Base-by-base conservation (phyloP, 2,888 invertebrate species). In the Clepsis dumicolana region DNA sequence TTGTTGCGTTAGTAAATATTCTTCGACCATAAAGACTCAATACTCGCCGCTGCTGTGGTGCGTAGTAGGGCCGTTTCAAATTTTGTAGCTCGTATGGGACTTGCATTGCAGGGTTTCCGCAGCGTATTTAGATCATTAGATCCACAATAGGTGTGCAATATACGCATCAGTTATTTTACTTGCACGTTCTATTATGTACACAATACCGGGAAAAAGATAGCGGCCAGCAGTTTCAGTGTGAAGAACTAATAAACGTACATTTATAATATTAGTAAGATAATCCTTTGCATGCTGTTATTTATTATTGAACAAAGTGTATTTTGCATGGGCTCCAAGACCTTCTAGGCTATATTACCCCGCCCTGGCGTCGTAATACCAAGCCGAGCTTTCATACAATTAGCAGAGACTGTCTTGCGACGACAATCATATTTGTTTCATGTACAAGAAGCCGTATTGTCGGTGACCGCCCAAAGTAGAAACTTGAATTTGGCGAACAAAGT, bases 401-500 rank as follows among this genome's bases (percentile, higher is more conserved):
- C 44, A 8, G 24, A 21, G 14, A 44, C 18, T 21, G 65, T 53
- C 18, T 60, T 8, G 21, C 1, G 60, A 32, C 48, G 62, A n/a
- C 10, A 52, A 65, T 65, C 50, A 24, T 50, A 61, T 66, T 60
- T 61, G 29, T 66, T 65, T 59, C 52, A 54, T 32, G 29, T 54
- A 61, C 53, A 48, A 27, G 44, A 61, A 48, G 38, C 52, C 32
- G 21, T 21, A 32, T 44, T 65, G 44, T 44, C 41, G 41, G 38
- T 35, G 44, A 38, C 48, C 52, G 29, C 41, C 16, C 41, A 53
- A 57, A 44, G 57, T 59, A 52, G 18, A 16, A 59, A 52, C 63
- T 64, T 63, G 66, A 66, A 67, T 56, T 67, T 56, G n/a, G 50
- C 50, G 27, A 57, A 59, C 59, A 68, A 68, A 57, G 63, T 63